Evolutionary conservation across 2,113 vertebrate genomes (phyloP), one percentile per base, ranked within the genome.

Genomic region (Sebastes fasciatus): DNA sequence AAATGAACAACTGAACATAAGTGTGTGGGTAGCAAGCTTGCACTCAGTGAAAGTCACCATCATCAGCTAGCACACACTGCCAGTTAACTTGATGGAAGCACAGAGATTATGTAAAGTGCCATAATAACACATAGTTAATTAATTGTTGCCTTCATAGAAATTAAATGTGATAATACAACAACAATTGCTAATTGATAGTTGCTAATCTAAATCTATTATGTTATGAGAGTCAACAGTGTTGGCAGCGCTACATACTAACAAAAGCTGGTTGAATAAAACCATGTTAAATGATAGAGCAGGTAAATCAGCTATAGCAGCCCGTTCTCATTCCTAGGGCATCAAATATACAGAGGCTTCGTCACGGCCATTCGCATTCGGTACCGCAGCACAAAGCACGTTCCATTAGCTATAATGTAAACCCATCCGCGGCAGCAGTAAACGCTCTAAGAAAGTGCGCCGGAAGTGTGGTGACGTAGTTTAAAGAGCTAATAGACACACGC

Each of bases 1-100:
- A 86, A 87, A 81, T 80, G 57, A 81, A 65, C 51, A 80, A 42
- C 65, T 54, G 68, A 77, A 72, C 77, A 83, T 69, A 69, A 88
- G 80, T 79, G 83, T 61, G 83, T 86, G 83, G 67, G 87, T 40
- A 52, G 80, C 55, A 62, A 12, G 23, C 60, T 55, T 62, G 55
- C 62, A 77, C 63, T 75, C 40, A 85, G 79, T 79, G 63, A 82
- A 83, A 83, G 57, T 88, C 71, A 68, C 77, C 40, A 79, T 54
- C 68, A 79, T 19, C 79, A 80, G 12, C 79, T 49, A 16, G 55
- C 12, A 6, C n/a, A 65, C 63, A 75, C 7, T 65, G 42, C 55
- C 21, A 65, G 60, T 69, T 66, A 65, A 74, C 60, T 57, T 65
- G n/a, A 66, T 69, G 34, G 23, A 73, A 51, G 71, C 70, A 58